Evolutionary conservation across 2,113 vertebrate species (phyloP).

Genomic region (Vulpes lagopus): DNA sequence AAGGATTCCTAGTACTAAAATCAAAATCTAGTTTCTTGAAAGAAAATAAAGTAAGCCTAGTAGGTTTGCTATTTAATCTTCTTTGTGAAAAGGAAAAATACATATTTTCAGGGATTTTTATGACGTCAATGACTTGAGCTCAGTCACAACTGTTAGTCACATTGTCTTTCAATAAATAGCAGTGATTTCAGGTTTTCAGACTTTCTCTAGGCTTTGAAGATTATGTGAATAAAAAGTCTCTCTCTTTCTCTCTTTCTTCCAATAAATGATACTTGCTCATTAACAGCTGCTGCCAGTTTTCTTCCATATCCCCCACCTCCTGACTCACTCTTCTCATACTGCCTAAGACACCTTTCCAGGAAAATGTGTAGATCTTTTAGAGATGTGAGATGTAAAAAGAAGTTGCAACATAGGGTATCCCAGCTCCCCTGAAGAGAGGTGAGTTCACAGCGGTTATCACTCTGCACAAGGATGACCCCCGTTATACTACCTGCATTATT

Average conservation of each 20-base stretch:
- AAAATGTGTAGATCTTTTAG: not conserved
- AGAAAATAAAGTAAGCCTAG: constrained; percentile 54
- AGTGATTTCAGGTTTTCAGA: constrained; percentile 26
- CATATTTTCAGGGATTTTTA: constrained; percentile 12
- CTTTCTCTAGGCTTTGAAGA: not conserved
- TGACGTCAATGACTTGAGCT: not conserved
- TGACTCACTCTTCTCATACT: not conserved
- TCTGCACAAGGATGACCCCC: no score
- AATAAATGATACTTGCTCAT: not conserved
- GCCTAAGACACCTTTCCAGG: not conserved
- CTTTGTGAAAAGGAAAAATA: constrained; percentile 27
- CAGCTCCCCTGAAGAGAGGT: not conserved
- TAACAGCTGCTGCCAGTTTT: not conserved
- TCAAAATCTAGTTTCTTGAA: constrained; percentile 35
- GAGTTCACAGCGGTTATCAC: not conserved
- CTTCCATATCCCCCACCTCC: not conserved
- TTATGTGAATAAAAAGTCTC: not conserved
- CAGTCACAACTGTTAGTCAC: constrained; percentile 41
- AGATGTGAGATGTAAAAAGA: not conserved
- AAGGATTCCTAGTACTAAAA: constrained; percentile 46
- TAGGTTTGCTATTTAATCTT: constrained; percentile 48
- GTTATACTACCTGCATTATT: not conserved
- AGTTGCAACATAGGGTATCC: not conserved
- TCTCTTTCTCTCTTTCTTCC: not conserved
- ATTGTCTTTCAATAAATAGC: constrained; percentile 53